phyloP scores from a whole-genome alignment of 2,797 vertebrate species.

The Ceyx erithaca region DNA sequence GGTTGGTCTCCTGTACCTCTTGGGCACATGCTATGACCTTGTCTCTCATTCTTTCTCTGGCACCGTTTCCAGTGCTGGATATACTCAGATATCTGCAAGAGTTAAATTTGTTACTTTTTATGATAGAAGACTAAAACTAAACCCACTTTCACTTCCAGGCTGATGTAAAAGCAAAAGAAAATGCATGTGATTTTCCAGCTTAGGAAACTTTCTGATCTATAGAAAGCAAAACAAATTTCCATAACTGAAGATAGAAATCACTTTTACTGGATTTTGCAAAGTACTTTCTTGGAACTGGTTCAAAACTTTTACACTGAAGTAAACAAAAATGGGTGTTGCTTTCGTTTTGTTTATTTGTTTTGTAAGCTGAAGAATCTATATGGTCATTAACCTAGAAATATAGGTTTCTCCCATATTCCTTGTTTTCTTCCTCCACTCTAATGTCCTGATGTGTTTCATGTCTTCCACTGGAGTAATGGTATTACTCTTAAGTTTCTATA shows the following conservation, averaged over 20 bases:
- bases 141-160: neutral
- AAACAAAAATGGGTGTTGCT: neutral
- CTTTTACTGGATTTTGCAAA: neutral
- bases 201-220: neutral
- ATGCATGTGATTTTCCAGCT: neutral
- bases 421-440: neutral
- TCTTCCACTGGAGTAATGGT: neutral
- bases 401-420: neutral
- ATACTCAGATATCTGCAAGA: neutral
- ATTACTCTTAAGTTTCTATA: neutral
- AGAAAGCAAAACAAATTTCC: neutral
- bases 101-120: neutral
- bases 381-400: neutral
- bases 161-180: neutral
- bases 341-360: neutral
- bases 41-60: neutral
- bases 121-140: neutral
- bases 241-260: neutral
- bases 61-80: neutral
- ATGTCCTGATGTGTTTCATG: neutral
- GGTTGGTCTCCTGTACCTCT: accelerated
- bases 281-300: neutral
- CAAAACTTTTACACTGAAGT: neutral
- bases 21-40: accelerated
- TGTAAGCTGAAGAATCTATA: neutral